Evolutionary conservation across 2,888 invertebrate species (phyloP), one percentile per base, ranked within the genome.

Genomic region (Dermolepida albohirtum): DNA sequence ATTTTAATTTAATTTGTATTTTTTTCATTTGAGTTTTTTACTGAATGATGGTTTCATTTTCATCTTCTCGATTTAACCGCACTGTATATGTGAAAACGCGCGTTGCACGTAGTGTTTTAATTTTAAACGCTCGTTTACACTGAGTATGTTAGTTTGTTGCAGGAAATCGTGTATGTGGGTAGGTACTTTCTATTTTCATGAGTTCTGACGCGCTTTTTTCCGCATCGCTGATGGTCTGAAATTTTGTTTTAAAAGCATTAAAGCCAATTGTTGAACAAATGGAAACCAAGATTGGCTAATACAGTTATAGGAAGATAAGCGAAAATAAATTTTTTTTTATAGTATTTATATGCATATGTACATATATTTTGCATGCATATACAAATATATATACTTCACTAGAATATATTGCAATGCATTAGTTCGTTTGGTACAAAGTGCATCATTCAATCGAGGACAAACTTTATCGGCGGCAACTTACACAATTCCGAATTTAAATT

Each of bases 141-240:
- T 52, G 51, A 12, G 27, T 29, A 34, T 8, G 16, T 14, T 12
- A 39, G 54, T 40, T 54, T 27, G 54, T 16, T 54, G 40, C 40
- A 54, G 54, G 54, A 52, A 52, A 52, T 52, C 34, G 12, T 16
- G 44, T 44, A 44, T n/a, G 44, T 44, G 14, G 54, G 54, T 16
- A 54, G 40, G 27, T 54, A 54, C 54, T 54, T 54, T 54, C 40
- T 54, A 40, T 54, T 40, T 54, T 54, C 54, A 54, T 52, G 34
- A 52, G 34, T 52, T 52, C 51, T 27, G 34, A 52, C 51, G 22
- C 27, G 27, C 50, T 50, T 50, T 50, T 22, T 50, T 50, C 50
- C 50, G 51, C 34, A 52, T 54, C 39, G 54, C 16, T 16, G 54
- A 39, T 39, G 54, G 39, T 54, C 54, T 39, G 54, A 54, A 54